Evolutionary conservation across 2,113 vertebrate species (phyloP), one percentile per base, ranked within the genome.

Genomic region (Crotalus viridis): DNA sequence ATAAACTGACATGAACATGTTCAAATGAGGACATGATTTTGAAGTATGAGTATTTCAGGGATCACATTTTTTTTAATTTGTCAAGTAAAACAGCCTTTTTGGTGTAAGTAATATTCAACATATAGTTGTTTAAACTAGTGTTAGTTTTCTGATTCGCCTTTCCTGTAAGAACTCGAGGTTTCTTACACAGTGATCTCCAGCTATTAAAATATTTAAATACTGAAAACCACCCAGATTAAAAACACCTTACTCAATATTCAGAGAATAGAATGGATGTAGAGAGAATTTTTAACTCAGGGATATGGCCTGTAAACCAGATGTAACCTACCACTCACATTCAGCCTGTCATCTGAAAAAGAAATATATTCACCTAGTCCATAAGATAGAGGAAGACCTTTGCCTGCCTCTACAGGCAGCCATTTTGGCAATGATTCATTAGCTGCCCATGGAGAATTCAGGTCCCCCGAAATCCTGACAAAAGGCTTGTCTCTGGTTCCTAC

Each of bases 41-140:
- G 59, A 51, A 69, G 15, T 89, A 12, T 39, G 33, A 57, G 46
- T 52, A 74, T 74, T 33, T 22, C 13, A 22, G 10, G 4, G 28
- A 33, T 28, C 61, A 28, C 19, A 22, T 89, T 69, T 90, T 88
- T 90, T n/a, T 6, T 28, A 95, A 91, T 51, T 93, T 85, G 94
- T 8, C 87, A 94, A 88, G 1, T 5, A 51, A 94, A 89, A 94
- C 89, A 39, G 13, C 0, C 4, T 39, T 69, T 87, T 7, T 85
- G 22, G 10, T 92, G 7, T 57, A 51, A 48, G n/a, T 59, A 5
- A 39, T 8, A 89, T 48, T 43, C 55, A 10, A 81, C 57, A 81
- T 13, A 28, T 57, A 22, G 17, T 64, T 28, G 64, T 69, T 69
- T 69, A 69, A 69, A n/a, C 12, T 69, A n/a, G n/a, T n/a, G 64